Base-by-base conservation (phyloP, 2,797 vertebrate genomes). In the Choloepus didactylus region DNA sequence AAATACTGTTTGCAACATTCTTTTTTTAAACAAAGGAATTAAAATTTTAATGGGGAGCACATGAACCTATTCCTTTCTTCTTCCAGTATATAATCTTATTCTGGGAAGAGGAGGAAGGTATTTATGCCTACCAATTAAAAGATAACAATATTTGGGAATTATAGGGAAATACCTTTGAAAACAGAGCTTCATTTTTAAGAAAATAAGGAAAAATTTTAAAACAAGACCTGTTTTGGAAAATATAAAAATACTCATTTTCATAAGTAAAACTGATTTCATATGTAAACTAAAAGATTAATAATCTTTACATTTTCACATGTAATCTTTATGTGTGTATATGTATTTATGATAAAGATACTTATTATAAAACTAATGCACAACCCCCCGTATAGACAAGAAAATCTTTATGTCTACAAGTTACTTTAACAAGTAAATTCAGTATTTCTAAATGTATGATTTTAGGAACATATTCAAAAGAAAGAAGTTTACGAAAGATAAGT, bases 391-490 rank as follows among this genome's bases (percentile, higher is more conserved):
- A 75, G 56, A 87, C n/a, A 94, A 82, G 21, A 93, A 60, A n/a
- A 89, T 70, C 73, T 35, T 93, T 77, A 51, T 70, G 81, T 84
- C 62, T 59, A 89, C 9, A 90, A 89, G 67, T 84, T 67, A 90
- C 27, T 44, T 84, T 77, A 89, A 94, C 62, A 89, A 89, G 64
- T 21, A 76, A 89, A 93, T 95, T 85, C 87, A 93, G 76, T 79
- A 70, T 46, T 76, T 38, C 19, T 73, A 81, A 87, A 92, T 14
- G 90, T 73, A 67, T 10, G 8, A 86, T 46, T 95, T 94, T n/a
- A 93, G 59, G 87, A 41, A 91, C 15, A 29, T 70, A 90, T 11
- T 84, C 15, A 76, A 69, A 1, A 87, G 62, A 94, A 95, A 60
- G 27, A 87, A 94, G 29, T 18, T 73, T 75, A 56, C 76, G 59